These are phyloP conservation scores for Hyles vespertilio DNA, from an alignment of 1,140 invertebrate species.

Conservation along the genomic window DNA sequence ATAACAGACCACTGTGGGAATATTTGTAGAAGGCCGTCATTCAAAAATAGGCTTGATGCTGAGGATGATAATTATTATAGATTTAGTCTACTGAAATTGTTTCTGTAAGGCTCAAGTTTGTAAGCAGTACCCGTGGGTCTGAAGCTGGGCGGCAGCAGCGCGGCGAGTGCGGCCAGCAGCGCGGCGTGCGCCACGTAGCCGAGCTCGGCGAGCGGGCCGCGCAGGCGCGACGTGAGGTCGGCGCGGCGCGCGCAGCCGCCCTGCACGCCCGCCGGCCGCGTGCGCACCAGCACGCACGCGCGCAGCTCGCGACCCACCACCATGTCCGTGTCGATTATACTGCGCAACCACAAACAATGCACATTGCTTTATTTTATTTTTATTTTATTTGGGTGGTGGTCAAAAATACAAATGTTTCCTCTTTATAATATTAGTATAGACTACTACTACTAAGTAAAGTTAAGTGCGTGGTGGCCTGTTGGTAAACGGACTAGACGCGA, in stretches of 20 bases:
- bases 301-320: conserved; percentile 45
- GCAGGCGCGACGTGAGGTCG: conserved; percentile 34
- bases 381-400: too few relatives aligned
- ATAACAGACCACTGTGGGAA: too few relatives aligned
- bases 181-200: conserved; percentile 33
- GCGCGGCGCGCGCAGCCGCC: conserved; percentile 39
- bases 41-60: too few relatives aligned
- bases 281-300: conserved; percentile 29
- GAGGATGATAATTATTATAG: too few relatives aligned
- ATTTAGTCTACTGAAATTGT: too few relatives aligned
- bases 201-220: conserved; percentile 25
- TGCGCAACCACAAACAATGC: conserved; percentile 12
- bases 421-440: too few relatives aligned
- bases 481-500: too few relatives aligned
- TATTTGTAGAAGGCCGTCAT: too few relatives aligned
- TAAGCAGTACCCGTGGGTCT: conserved; percentile 22
- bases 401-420: too few relatives aligned
- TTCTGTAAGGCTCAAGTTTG: too few relatives aligned
- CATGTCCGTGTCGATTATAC: conserved; percentile 62
- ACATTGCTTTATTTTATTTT: not conserved
- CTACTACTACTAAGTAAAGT: too few relatives aligned
- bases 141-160: conserved; percentile 19
- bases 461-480: too few relatives aligned
- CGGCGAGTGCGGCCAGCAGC: conserved; percentile 29
- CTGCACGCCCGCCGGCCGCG: conserved; percentile 40